Percentiles rank a stretch among this genome's conserved stretches.
These are phyloP conservation scores for Linnaemya tessellans DNA, from an alignment of 2,888 invertebrate species.

Conservation along the genomic window DNA sequence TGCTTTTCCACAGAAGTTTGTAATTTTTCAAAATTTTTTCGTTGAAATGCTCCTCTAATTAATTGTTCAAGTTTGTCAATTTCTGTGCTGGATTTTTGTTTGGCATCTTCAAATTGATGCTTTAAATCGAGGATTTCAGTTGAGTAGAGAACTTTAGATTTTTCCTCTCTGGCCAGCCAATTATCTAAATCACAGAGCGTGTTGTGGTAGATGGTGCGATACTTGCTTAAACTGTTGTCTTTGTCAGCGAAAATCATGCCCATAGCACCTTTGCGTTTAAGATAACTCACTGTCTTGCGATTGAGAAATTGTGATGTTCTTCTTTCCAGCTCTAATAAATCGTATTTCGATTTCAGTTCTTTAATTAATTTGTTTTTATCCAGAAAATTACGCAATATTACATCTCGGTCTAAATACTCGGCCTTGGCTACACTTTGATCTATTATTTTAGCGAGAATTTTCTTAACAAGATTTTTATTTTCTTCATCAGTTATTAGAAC, in stretches of 20 bases:
- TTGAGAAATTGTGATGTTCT: slow-evolving; percentile 72
- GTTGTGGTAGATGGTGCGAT: slow-evolving; percentile 63
- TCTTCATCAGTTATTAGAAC: not conserved
- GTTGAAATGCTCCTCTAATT: slow-evolving; percentile 51
- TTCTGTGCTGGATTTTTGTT: slow-evolving; percentile 33
- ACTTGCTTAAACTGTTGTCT: not conserved
- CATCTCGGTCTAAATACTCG: slow-evolving; percentile 66
- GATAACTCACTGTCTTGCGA: slow-evolving; percentile 76
- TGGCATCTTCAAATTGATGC: not conserved
- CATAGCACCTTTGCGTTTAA: slow-evolving; percentile 74
- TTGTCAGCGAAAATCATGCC: slow-evolving; percentile 74
- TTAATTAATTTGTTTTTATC: slow-evolving; percentile 74
- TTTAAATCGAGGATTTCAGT: not conserved
- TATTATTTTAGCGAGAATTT: slow-evolving; percentile 74
- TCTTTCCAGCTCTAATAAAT: slow-evolving; percentile 67
- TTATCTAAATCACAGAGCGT: slow-evolving; percentile 73
- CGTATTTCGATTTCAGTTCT: slow-evolving; percentile 51
- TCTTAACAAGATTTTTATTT: slow-evolving; percentile 2
- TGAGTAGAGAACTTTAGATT: slow-evolving; percentile 49
- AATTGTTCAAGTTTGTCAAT: slow-evolving; percentile 49
- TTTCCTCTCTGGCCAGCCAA: slow-evolving; percentile 51
- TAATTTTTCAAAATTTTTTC: slow-evolving; percentile 33
- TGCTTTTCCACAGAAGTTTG: slow-evolving; percentile 47
- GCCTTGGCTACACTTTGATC: slow-evolving; percentile 61
- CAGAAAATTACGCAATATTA: slow-evolving; percentile 67